A percentile compares a stretch with the other conserved stretches of the same genome.
Conservation (phyloP, 2,113 vertebrate species). For the Guaruba guarouba region DNA sequence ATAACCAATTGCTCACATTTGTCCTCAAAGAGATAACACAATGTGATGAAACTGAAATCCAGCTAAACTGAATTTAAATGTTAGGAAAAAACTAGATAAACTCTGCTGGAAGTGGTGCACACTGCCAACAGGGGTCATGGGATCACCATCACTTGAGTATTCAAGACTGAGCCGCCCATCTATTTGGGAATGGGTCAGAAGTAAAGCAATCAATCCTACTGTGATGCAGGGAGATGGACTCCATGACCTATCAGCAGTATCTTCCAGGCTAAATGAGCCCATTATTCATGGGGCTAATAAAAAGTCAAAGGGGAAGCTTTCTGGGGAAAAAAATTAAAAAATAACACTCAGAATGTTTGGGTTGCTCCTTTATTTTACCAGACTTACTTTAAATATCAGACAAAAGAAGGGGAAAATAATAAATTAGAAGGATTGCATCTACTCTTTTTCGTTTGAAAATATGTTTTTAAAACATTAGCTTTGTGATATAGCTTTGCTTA, state of each 20-base stretch:
- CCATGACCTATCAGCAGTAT: conserved; percentile 18
- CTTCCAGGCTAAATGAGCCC: conserved; percentile 39
- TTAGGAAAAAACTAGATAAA: conserved; percentile 14
- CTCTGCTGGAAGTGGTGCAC: neutral
- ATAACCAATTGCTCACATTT: neutral
- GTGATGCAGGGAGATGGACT: conserved; percentile 10
- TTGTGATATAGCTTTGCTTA: neutral
- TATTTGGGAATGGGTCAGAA: conserved; percentile 16
- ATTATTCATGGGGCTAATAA: conserved; percentile 59
- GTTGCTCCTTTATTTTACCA: neutral
- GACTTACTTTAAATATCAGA: neutral
- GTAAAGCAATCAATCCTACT: conserved; percentile 47
- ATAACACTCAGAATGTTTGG: neutral
- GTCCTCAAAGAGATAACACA: neutral
- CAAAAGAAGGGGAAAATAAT: neutral
- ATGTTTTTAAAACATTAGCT: neutral
- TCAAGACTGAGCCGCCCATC: conserved; percentile 46
- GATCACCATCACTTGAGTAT: neutral
- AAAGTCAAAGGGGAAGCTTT: conserved; percentile 19
- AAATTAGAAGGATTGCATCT: neutral
- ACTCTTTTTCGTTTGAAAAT: neutral
- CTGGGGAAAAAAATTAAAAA: neutral
- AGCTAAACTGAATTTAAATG: neutral
- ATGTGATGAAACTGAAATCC: neutral
- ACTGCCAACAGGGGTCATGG: conserved; percentile 22